These are phyloP conservation scores for Drosophila stalkeri DNA, from an alignment of 2,888 invertebrate genomes.

Conservation along the genomic window DNA sequence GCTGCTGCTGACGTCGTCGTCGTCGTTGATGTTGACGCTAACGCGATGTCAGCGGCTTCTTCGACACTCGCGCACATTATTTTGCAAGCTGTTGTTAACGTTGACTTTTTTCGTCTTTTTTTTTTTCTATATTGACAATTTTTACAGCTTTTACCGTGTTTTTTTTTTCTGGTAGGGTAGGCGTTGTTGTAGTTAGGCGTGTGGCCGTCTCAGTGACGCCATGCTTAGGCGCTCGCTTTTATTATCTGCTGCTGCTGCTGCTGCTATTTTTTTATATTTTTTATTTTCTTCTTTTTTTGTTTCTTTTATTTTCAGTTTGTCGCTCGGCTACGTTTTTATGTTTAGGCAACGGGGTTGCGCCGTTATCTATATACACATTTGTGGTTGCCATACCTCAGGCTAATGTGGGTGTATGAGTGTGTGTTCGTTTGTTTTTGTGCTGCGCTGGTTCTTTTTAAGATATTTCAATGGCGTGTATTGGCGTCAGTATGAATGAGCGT, in stretches of 20 bases:
- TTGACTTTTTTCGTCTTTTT: slow-evolving; percentile 53
- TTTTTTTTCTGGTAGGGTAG: slow-evolving; percentile 39
- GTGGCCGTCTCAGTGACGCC: slow-evolving; percentile 70
- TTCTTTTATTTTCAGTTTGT: slow-evolving; percentile 53
- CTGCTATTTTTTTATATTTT: slow-evolving; percentile 18
- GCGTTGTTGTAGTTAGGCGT: slow-evolving; percentile 37
- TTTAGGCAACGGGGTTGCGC: slow-evolving; percentile 62
- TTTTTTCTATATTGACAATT: slow-evolving; percentile 71
- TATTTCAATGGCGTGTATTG: slow-evolving; percentile 35
- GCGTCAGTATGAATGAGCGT: slow-evolving; percentile 66
- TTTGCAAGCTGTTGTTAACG: slow-evolving; percentile 68
- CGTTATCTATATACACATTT: slow-evolving; percentile 70
- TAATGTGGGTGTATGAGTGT: slow-evolving; percentile 5
- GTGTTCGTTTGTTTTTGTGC: slow-evolving; percentile 6
- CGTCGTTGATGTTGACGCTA: slow-evolving; percentile 33
- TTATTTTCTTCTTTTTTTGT: slow-evolving; percentile 10
- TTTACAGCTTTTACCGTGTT: slow-evolving; percentile 74
- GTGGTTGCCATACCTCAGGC: slow-evolving; percentile 51
- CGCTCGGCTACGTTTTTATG: slow-evolving; percentile 71
- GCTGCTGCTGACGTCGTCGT: slow-evolving; percentile 16
- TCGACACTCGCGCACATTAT: slow-evolving; percentile 76
- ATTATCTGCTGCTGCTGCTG: slow-evolving; percentile 63
- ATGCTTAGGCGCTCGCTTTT: slow-evolving; percentile 72
- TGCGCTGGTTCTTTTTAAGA: slow-evolving; percentile 24
- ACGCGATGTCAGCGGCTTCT: slow-evolving; percentile 70